These are phyloP conservation scores for Darevskia nairensis DNA, from an alignment of 2,797 vertebrate species.

Conservation along the genomic window DNA sequence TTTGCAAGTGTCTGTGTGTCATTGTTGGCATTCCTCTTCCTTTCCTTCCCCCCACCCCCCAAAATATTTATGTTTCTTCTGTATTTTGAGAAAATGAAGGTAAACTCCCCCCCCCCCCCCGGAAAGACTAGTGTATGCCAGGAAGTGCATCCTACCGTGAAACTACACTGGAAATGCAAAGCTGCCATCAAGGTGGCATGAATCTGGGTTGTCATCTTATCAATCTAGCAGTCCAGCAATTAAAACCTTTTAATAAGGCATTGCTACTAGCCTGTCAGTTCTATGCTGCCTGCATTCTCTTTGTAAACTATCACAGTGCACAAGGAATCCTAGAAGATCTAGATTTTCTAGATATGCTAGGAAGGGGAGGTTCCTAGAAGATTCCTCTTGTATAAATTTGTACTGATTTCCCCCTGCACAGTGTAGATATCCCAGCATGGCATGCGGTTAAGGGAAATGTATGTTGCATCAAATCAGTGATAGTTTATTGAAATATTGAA, in stretches of 20 bases:
- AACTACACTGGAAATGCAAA: neutral
- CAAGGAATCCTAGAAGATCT: neutral
- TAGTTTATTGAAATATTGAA: neutral
- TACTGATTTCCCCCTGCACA: neutral
- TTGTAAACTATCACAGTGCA: neutral
- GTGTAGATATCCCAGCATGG: neutral
- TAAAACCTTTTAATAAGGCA: neutral
- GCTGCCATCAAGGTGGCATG: neutral
- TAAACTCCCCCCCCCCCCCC: too few relatives aligned
- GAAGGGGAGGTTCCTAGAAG: neutral
- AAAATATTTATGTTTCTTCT: too few relatives aligned
- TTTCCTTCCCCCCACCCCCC: too few relatives aligned
- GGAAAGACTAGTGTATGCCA: too few relatives aligned
- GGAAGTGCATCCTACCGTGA: too few relatives aligned
- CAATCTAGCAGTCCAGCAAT: neutral
- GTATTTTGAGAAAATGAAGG: too few relatives aligned
- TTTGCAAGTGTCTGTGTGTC: too few relatives aligned
- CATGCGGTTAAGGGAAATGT: neutral
- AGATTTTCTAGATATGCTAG: neutral
- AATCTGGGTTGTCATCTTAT: neutral
- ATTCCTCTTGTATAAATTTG: neutral
- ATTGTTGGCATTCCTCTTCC: too few relatives aligned
- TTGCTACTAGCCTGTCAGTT: neutral
- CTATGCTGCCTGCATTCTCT: neutral
- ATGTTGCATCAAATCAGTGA: neutral